Percentiles rank a stretch among this genome's conserved stretches.
These are phyloP conservation scores for Drosophila albomicans DNA, from an alignment of 1,140 invertebrate species.

Conservation along the genomic window DNA sequence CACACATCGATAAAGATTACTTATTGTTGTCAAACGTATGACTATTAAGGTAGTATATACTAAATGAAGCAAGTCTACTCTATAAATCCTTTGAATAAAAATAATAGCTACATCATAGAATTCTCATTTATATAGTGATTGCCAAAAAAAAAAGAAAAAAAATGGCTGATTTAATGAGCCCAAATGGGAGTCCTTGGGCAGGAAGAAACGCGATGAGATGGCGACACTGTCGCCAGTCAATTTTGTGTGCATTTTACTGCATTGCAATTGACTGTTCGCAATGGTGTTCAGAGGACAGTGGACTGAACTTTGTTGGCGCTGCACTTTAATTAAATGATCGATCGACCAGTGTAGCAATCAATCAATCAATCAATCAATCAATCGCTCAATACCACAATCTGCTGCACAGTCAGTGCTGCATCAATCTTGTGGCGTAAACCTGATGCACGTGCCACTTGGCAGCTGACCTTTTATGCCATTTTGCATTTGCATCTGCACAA, in stretches of 20 bases:
- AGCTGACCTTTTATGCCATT: slow-evolving; percentile 36
- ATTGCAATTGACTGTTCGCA: slow-evolving; percentile 36
- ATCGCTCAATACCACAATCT: slow-evolving; percentile 14
- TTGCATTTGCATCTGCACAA: slow-evolving; percentile 13
- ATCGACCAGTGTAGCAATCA: slow-evolving; percentile 37
- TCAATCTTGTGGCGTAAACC: slow-evolving; percentile 39
- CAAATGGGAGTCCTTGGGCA: slow-evolving; percentile 2
- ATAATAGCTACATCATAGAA: neutral
- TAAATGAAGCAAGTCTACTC: too few species aligned
- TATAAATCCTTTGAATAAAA: too few species aligned
- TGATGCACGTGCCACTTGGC: slow-evolving; percentile 30
- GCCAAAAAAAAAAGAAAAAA: neutral
- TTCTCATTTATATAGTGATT: slow-evolving; percentile 1
- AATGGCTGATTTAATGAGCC: slow-evolving; percentile 19
- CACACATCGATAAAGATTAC: too few species aligned
- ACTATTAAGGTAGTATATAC: too few species aligned
- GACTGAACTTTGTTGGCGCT: slow-evolving; percentile 27
- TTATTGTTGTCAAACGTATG: too few species aligned
- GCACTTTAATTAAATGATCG: slow-evolving; percentile 45
- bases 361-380: slow-evolving; percentile 38
- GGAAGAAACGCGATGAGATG: neutral
- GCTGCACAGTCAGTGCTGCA: slow-evolving; percentile 19
- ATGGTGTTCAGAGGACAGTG: slow-evolving; percentile 5
- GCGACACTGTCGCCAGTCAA: slow-evolving; percentile 11
- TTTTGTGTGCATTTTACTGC: slow-evolving; percentile 20